Conservation (phyloP, 2,888 invertebrate genomes). For the Harpagoxenus sublaevis region DNA sequence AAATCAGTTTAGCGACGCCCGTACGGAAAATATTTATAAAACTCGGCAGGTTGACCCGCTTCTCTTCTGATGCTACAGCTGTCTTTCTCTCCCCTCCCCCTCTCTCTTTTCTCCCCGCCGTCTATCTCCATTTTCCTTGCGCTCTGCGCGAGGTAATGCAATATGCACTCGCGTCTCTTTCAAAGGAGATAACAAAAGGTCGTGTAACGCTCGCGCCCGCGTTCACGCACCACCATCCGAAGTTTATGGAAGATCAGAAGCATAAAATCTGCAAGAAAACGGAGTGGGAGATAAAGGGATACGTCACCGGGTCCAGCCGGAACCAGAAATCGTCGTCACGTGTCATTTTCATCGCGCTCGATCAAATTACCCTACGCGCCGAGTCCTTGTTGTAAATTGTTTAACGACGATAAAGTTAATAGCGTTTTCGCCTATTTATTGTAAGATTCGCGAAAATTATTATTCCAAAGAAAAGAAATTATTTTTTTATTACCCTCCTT, state of each 20-base stretch:
- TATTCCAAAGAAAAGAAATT: neutral
- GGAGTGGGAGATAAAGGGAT: slow-evolving; percentile 12
- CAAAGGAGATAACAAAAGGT: slow-evolving; percentile 55
- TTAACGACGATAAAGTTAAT: neutral
- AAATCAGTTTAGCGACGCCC: slow-evolving; percentile 43
- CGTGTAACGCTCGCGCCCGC: slow-evolving; percentile 12
- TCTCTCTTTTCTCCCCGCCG: slow-evolving; percentile 42
- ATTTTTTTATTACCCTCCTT: neutral
- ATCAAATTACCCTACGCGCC: neutral
- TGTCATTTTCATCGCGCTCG: slow-evolving; percentile 24
- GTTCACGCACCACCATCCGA: slow-evolving; percentile 42
- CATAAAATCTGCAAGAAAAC: slow-evolving; percentile 7
- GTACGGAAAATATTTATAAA: slow-evolving; percentile 60
- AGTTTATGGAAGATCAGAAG: slow-evolving; percentile 47
- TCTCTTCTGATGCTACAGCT: slow-evolving; percentile 29
- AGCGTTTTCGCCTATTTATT: neutral
- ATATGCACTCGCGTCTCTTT: slow-evolving; percentile 53
- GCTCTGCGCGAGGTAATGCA: slow-evolving; percentile 56
- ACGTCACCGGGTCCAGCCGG: neutral
- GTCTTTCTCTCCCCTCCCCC: slow-evolving; percentile 41
- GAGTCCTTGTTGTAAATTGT: neutral
- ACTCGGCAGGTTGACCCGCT: slow-evolving; percentile 54
- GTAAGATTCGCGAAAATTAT: neutral
- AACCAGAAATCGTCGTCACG: neutral
- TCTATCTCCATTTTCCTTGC: slow-evolving; percentile 55